Percentiles rank a stretch among this genome's conserved stretches.
Evolutionary conservation across 2,113 vertebrate species (phyloP).

Genomic region (Diadophis punctatus): DNA sequence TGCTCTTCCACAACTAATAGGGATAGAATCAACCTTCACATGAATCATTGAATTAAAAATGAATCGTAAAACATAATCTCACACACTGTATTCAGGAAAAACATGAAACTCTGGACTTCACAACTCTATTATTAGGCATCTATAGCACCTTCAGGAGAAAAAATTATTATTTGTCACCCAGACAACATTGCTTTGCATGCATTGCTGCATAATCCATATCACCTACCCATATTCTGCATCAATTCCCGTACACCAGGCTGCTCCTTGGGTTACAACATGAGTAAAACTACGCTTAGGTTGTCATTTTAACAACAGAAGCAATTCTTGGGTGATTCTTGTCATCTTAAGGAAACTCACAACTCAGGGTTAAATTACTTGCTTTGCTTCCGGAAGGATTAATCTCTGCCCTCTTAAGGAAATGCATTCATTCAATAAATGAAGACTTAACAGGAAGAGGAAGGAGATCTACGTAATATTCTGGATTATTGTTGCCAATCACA

Average conservation of each 20-base stretch:
- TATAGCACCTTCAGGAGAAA: background rate
- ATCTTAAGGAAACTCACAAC: background rate
- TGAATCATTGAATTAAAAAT: background rate
- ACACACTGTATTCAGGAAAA: background rate
- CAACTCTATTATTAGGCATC: background rate
- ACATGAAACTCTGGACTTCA: background rate
- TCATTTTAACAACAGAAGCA: background rate
- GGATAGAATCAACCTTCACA: background rate
- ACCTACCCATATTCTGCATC: background rate
- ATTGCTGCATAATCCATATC: background rate
- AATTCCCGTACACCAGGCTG: background rate
- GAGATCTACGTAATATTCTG: background rate
- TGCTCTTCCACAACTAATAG: background rate
- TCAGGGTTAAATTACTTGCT: background rate
- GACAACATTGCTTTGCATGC: background rate
- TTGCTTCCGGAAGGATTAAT: background rate
- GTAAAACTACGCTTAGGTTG: background rate
- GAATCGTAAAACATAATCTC: background rate
- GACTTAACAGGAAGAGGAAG: background rate
- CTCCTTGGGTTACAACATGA: background rate
- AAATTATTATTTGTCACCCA: too few species aligned
- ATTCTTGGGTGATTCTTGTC: background rate
- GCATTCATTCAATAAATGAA: background rate
- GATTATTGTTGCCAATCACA: background rate
- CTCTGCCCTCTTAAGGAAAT: background rate